Conservation (phyloP, 2,888 invertebrate species). For the Argyresthia albistria region DNA sequence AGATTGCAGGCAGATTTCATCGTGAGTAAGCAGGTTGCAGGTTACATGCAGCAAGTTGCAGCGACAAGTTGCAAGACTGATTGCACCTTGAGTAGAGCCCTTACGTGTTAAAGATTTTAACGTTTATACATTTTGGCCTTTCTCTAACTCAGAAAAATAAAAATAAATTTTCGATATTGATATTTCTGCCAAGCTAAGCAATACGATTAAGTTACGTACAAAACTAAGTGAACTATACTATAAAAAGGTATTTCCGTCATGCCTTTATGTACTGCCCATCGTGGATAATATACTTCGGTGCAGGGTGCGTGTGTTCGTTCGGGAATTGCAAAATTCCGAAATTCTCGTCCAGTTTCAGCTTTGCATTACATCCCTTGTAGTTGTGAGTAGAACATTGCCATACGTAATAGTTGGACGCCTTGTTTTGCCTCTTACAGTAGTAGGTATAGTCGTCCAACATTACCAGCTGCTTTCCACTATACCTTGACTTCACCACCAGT, state of each 20-base stretch:
- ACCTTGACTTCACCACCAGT: slow-evolving; percentile 44
- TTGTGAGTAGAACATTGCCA: slow-evolving; percentile 62
- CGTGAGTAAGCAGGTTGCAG: too few relatives aligned
- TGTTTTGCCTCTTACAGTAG: slow-evolving; percentile 49
- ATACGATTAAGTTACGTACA: too few relatives aligned
- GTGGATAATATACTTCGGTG: slow-evolving; percentile 41
- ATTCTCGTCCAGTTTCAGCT: slow-evolving; percentile 39
- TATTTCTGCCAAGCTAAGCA: too few relatives aligned
- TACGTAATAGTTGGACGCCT: slow-evolving; percentile 37
- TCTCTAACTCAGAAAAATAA: too few relatives aligned
- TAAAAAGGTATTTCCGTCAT: background rate
- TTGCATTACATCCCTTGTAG: slow-evolving; percentile 50
- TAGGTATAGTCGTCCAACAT: slow-evolving; percentile 52
- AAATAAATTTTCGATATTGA: too few relatives aligned
- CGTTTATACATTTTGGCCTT: too few relatives aligned
- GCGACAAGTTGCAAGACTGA: too few relatives aligned
- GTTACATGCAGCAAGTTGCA: too few relatives aligned
- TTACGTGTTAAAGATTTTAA: too few relatives aligned
- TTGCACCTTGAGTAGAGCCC: too few relatives aligned
- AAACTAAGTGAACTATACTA: too few relatives aligned
- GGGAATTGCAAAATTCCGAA: slow-evolving; percentile 22
- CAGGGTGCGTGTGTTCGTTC: slow-evolving; percentile 16
- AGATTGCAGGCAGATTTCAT: too few relatives aligned
- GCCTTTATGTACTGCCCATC: slow-evolving; percentile 37
- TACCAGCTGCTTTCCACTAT: slow-evolving; percentile 44